These are phyloP conservation scores for Drosophila ohnishii DNA, from an alignment of 1,140 invertebrate species.

Conservation along the genomic window DNA sequence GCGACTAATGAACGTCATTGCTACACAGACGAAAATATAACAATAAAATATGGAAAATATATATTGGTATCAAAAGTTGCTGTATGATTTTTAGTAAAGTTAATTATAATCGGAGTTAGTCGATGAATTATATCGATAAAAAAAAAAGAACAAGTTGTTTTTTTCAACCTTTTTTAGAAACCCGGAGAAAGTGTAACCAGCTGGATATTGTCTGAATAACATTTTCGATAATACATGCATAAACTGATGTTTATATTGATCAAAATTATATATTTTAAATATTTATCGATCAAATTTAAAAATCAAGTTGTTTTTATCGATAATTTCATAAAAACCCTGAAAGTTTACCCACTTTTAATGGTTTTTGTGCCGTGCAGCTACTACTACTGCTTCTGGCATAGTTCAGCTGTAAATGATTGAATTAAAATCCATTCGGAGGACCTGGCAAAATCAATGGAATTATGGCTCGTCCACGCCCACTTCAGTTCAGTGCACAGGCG, in stretches of 20 bases:
- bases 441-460: conserved; percentile 63
- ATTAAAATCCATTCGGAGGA: conserved; percentile 63
- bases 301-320: neutral
- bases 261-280: neutral
- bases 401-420: conserved; percentile 73
- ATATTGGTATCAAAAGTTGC: too few relatives aligned
- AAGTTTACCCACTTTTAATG: neutral
- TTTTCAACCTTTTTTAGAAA: too few relatives aligned
- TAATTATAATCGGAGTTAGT: neutral
- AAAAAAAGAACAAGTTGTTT: too few relatives aligned
- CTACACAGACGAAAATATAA: conserved; percentile 16
- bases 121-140: neutral
- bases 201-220: neutral
- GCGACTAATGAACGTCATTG: conserved; percentile 73
- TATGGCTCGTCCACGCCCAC: conserved; percentile 39
- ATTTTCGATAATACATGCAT: neutral
- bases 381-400: conserved; percentile 4
- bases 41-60: neutral
- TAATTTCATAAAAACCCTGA: neutral
- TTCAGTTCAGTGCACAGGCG: conserved; percentile 53
- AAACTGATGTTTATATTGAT: neutral
- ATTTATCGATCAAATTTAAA: neutral
- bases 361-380: neutral
- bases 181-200: too few relatives aligned
- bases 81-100: neutral